These are phyloP conservation scores for Syndactyla subalaris DNA, from an alignment of 2,797 vertebrate genomes.

Conservation along the genomic window DNA sequence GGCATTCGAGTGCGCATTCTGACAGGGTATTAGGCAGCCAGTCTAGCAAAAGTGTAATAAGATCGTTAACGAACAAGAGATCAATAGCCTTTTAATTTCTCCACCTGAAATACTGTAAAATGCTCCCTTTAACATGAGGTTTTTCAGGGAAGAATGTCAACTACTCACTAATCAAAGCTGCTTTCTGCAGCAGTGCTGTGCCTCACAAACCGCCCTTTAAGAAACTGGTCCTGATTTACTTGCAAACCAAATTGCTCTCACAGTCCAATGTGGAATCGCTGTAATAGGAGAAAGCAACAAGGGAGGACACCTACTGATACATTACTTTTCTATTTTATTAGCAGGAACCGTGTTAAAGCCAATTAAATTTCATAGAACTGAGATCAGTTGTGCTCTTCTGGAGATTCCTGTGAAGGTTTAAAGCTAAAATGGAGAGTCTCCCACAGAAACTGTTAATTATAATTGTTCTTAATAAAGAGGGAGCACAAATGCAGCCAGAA, in stretches of 20 bases:
- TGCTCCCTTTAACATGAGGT: background rate
- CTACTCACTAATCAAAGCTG: constrained; percentile 47
- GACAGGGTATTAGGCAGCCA: constrained; percentile 15
- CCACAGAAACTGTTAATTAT: constrained; percentile 63
- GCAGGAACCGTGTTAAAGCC: constrained; percentile 51
- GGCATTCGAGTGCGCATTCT: constrained; percentile 11
- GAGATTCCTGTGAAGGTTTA: constrained; percentile 60
- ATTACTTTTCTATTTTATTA: constrained; percentile 66
- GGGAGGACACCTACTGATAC: constrained; percentile 61
- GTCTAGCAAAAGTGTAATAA: constrained; percentile 28
- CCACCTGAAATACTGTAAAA: constrained; percentile 47
- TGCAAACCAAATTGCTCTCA: background rate
- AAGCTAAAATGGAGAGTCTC: constrained; percentile 52
- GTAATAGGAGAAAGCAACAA: constrained; percentile 51
- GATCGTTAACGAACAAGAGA: constrained; percentile 49
- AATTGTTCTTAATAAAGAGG: constrained; percentile 60
- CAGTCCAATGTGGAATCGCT: background rate
- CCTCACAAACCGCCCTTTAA: constrained; percentile 12
- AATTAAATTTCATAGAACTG: constrained; percentile 65
- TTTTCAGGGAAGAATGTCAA: constrained; percentile 39
- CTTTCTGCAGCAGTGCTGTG: constrained; percentile 28
- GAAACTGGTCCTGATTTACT: constrained; percentile 51
- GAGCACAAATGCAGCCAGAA: constrained; percentile 42
- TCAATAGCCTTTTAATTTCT: constrained; percentile 63
- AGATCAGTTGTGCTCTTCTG: constrained; percentile 57